Conservation (phyloP, 2,113 vertebrate species). For the Gasterosteus aculeatus region DNA sequence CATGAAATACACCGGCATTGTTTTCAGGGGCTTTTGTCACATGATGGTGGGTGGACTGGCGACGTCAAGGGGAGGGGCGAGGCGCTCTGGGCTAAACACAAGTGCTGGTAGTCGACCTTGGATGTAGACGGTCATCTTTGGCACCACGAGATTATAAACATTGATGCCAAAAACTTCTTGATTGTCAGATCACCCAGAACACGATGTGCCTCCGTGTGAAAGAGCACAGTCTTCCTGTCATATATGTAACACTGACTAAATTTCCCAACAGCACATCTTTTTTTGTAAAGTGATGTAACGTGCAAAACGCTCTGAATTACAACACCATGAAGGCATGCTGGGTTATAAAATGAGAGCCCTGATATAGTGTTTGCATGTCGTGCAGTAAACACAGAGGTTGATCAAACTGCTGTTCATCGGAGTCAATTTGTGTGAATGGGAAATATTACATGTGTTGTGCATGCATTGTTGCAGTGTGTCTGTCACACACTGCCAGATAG, state of each 20-base stretch:
- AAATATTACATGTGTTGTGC: constrained; percentile 18
- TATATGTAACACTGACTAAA: too few species aligned
- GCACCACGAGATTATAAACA: too few species aligned
- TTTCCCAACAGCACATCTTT: too few species aligned
- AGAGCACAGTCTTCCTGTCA: too few species aligned
- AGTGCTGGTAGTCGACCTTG: too few species aligned
- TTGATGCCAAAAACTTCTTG: too few species aligned
- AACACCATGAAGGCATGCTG: constrained; percentile 3
- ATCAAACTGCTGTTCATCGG: background rate
- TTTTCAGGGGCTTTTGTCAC: background rate
- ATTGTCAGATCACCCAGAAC: too few species aligned
- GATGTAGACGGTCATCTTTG: too few species aligned
- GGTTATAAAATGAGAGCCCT: constrained; percentile 3
- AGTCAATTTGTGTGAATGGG: constrained; percentile 29
- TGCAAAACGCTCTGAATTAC: constrained; percentile 1
- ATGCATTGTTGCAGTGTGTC: constrained; percentile 11
- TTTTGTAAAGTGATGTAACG: too few species aligned
- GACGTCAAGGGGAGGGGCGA: too few species aligned
- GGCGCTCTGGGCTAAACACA: too few species aligned
- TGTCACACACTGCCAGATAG: constrained; percentile 31
- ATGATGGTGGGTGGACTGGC: background rate
- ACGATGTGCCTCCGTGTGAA: too few species aligned
- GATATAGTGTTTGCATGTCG: constrained; percentile 1
- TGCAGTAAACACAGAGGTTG: constrained; percentile 13
- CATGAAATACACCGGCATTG: background rate